Percentiles rank a stretch among this genome's conserved stretches.
Evolutionary conservation across 2,113 vertebrate genomes (phyloP).

Genomic region (Mus spicilegus): DNA sequence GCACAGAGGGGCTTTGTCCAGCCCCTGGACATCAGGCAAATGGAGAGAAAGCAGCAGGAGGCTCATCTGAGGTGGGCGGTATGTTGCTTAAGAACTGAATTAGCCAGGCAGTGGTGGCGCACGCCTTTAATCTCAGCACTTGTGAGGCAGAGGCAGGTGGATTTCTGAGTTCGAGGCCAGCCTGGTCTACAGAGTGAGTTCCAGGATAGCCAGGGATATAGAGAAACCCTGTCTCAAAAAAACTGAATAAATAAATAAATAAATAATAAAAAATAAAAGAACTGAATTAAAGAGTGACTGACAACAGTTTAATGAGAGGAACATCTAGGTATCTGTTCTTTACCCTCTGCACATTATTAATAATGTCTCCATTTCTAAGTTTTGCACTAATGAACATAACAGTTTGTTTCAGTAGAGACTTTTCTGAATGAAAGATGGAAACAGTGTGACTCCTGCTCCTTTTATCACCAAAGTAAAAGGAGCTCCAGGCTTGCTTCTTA

Average conservation of each 20-base stretch:
- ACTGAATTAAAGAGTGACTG: background rate
- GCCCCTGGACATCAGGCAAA: background rate
- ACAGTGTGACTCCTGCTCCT: constrained; percentile 1
- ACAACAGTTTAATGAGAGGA: background rate
- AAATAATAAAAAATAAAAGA: no score
- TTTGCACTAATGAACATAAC: background rate
- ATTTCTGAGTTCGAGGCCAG: no score
- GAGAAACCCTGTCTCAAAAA: no score
- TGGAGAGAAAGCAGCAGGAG: background rate
- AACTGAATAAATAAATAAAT: no score
- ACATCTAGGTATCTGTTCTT: background rate
- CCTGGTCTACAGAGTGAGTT: no score
- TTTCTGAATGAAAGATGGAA: constrained; percentile 10
- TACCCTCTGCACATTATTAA: background rate
- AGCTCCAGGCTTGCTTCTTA: background rate
- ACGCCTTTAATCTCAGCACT: no score
- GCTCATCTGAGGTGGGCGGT: background rate
- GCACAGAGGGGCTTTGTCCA: background rate
- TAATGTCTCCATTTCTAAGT: background rate
- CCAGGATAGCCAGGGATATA: no score
- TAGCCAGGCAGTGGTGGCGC: no score
- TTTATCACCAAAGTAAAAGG: background rate
- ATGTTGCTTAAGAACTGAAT: background rate
- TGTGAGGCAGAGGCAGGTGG: no score
- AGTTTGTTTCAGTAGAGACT: background rate